Conservation (phyloP, 2,797 vertebrate species). For the Glyptemys insculpta region DNA sequence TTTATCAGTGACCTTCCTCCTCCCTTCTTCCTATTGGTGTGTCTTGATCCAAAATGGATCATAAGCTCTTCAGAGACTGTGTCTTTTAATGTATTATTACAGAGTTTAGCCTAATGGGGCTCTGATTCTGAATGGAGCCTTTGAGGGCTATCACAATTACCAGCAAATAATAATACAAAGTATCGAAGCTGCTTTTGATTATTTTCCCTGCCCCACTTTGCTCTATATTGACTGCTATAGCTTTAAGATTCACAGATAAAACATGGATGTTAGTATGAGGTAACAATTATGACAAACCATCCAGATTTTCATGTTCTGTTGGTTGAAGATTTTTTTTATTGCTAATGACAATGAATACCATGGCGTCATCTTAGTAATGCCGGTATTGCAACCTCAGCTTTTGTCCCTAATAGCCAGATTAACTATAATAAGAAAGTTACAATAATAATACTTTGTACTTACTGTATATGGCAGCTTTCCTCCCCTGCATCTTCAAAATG, state of each 20-base stretch:
- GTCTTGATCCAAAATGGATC: background rate
- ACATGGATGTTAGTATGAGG: accelerated
- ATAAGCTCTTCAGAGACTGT: background rate
- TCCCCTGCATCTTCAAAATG: background rate
- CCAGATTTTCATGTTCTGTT: background rate
- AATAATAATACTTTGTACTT: background rate
- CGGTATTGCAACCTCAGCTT: background rate
- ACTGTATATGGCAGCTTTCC: background rate
- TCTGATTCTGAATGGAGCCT: accelerated
- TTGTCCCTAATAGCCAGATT: conserved; percentile 1
- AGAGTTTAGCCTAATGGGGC: background rate
- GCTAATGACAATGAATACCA: background rate
- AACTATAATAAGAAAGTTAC: background rate
- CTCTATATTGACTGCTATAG: background rate
- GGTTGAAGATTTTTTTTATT: background rate
- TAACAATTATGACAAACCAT: background rate
- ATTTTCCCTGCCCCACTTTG: background rate
- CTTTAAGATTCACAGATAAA: background rate
- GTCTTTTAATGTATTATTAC: accelerated
- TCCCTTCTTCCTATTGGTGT: accelerated
- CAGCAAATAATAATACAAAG: background rate
- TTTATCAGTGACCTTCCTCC: background rate
- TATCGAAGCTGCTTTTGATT: background rate
- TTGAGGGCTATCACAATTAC: background rate
- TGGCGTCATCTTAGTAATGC: background rate